Conservation (phyloP, 2,113 vertebrate species). For the Meleagris gallopavo region DNA sequence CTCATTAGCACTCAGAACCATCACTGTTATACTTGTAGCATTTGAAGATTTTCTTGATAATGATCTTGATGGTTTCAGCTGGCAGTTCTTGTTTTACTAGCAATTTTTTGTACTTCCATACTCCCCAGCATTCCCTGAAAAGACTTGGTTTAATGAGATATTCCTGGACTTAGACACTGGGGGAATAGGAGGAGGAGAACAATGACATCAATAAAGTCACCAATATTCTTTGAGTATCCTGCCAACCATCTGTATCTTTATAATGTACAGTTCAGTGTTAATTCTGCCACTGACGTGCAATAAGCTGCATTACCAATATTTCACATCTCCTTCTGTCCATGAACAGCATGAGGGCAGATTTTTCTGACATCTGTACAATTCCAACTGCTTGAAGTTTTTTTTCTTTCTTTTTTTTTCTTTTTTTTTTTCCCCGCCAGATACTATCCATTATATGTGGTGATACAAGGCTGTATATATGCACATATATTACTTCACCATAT, state of each 20-base stretch:
- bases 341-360: background rate
- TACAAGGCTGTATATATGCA: background rate
- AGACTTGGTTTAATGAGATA: conserved; percentile 68
- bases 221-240: conserved; percentile 20
- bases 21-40: conserved; percentile 23
- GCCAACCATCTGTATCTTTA: conserved; percentile 13
- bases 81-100: conserved; percentile 49
- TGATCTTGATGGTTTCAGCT: conserved; percentile 64
- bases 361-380: conserved; percentile 23
- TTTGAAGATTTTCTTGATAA: conserved; percentile 66
- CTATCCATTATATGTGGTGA: background rate
- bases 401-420: no score
- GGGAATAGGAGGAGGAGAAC: conserved; percentile 61
- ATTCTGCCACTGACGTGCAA: background rate
- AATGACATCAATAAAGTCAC: conserved; percentile 65
- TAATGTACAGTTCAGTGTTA: conserved; percentile 21
- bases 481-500: background rate
- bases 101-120: conserved; percentile 45
- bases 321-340: background rate
- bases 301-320: background rate
- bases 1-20: conserved; percentile 58
- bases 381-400: background rate
- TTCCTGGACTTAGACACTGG: conserved; percentile 40
- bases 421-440: background rate
- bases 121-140: background rate